Base-by-base conservation (phyloP, 2,888 invertebrate species). In the Drosophila glabriapex region DNA sequence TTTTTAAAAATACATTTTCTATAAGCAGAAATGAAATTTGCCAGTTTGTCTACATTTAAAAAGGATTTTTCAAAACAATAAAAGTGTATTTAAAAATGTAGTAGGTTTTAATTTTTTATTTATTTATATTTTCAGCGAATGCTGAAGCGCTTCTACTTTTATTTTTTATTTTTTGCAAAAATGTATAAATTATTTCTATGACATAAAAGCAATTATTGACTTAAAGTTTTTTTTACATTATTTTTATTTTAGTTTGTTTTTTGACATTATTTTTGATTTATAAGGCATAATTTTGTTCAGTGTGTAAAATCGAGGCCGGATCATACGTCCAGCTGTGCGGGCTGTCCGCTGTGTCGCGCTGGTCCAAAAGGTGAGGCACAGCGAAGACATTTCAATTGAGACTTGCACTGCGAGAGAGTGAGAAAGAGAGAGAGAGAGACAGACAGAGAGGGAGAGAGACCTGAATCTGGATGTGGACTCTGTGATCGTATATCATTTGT, bases 401-500 rank as follows among this genome's bases (percentile, higher is more conserved):
- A 58, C 53, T 55, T 73, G 73, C 4, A 25, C 16, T 25, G 5
- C 19, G 35, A 31, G 7, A 22, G 22, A 53, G 19, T 3, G n/a
- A n/a, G n/a, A 6, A 5, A 14, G 46, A 46, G 14, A 46, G 43
- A n/a, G 56, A n/a, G 3, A 25, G 16, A 16, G 33, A n/a, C 9
- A 1, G 54, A 16, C 37, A 5, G 25, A 16, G 54, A 14, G 31
- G n/a, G 22, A 16, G 22, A 19, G 31, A 14, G 22, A 43, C 16
- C 16, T 52, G 25, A 43, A 49, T 46, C 33, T 56, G 41, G 29
- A 69, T 46, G 16, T 16, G 22, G 22, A 29, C 52, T 71, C 83
- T 82, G 81, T 70, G 86, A 85, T 86, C 86, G 85, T 86, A 90
- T 88, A 86, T 86, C 85, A 86, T 90, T 86, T 86, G 85, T 90